A percentile compares a stretch with the other conserved stretches of the same genome.
Evolutionary conservation across 1,140 invertebrate genomes (phyloP).

Genomic region (Oscheius sp.): DNA sequence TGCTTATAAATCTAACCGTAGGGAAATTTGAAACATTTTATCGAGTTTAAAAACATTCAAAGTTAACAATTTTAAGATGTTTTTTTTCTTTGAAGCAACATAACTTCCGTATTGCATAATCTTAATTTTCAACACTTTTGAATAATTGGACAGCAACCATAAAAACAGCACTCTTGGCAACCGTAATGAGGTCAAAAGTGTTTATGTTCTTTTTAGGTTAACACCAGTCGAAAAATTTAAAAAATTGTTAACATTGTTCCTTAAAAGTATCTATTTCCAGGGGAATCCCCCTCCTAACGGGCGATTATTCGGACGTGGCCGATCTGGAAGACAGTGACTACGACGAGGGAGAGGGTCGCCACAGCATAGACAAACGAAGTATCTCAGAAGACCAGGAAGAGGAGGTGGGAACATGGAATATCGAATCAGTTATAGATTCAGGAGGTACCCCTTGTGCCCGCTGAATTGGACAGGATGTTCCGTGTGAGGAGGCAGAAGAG

Average conservation of each 20-base stretch:
- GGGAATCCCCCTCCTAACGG: conserved; percentile 30
- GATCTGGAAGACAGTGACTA: conserved; percentile 32
- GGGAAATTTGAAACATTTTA: no score
- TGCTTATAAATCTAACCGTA: no score
- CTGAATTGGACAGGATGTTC: background rate
- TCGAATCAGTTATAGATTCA: background rate
- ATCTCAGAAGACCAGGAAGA: background rate
- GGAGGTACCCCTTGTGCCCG: background rate
- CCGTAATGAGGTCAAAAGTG: no score
- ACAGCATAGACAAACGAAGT: background rate
- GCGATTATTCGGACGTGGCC: conserved; percentile 32
- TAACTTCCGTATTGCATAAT: background rate
- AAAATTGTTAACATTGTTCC: background rate
- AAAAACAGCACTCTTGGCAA: no score
- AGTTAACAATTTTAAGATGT: background rate
- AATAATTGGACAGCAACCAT: background rate
- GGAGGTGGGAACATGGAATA: background rate
- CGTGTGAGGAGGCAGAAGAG: conserved; percentile 1
- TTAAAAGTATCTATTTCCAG: conserved; percentile 6
- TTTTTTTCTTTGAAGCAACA: background rate
- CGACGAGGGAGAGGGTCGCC: conserved; percentile 8
- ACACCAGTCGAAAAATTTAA: background rate
- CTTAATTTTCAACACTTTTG: background rate
- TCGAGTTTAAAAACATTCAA: no score
- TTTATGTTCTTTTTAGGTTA: no score